Conservation (phyloP, 30 jellyfish, hydroid and myxozoan species). For the Chironex yamaguchii region DNA sequence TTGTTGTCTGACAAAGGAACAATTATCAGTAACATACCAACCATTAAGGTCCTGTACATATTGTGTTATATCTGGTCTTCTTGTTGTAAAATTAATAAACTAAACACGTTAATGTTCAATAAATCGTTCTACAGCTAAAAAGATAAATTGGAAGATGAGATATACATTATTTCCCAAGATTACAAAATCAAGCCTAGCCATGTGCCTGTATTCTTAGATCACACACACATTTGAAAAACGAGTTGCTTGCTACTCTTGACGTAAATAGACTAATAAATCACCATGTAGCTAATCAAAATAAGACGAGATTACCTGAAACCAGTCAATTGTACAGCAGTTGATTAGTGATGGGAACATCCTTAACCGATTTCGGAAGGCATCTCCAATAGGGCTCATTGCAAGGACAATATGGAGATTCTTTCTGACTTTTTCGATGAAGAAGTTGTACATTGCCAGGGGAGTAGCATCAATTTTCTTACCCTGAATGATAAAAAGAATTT, state of each 20-base stretch:
- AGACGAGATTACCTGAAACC: constrained; percentile 92
- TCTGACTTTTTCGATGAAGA: constrained; percentile 87
- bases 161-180: neutral
- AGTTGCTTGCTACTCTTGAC: neutral
- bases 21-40: no score
- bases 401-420: constrained; percentile 91
- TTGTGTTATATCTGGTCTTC: no score
- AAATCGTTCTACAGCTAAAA: neutral
- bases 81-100: no score
- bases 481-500: constrained; percentile 9
- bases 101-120: no score
- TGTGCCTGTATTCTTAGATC: no score
- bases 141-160: neutral
- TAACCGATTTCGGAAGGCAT: constrained; percentile 94
- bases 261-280: no score
- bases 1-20: no score
- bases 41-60: no score
- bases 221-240: neutral
- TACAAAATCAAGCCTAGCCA: neutral
- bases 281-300: no score
- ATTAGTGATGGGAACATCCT: constrained; percentile 96
- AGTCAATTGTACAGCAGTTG: constrained; percentile 94
- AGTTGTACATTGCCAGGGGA: constrained; percentile 97
- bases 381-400: constrained; percentile 99
- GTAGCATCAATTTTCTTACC: constrained; percentile 98